Conservation (phyloP, 2,888 invertebrate genomes). For the Pterostichus niger region DNA sequence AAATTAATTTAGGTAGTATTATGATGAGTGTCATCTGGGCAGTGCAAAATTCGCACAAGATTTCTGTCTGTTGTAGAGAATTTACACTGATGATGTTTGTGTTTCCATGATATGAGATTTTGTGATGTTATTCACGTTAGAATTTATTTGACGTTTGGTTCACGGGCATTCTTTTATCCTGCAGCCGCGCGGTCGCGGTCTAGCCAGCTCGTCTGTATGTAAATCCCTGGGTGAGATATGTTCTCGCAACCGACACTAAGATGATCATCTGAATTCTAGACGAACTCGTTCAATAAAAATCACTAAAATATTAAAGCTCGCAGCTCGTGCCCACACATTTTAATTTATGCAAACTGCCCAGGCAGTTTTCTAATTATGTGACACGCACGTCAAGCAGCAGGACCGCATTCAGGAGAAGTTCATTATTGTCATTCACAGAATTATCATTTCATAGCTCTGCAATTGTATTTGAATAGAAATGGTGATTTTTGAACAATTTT, state of each 20-base stretch:
- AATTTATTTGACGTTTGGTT: constrained; percentile 37
- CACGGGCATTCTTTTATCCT: constrained; percentile 16
- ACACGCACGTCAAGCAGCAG: constrained; percentile 47
- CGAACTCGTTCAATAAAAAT: constrained; percentile 65
- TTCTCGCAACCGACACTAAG: constrained; percentile 52
- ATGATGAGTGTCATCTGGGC: constrained; percentile 1
- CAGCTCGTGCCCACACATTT: constrained; percentile 64
- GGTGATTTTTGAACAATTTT: too few species aligned
- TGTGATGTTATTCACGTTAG: constrained; percentile 21
- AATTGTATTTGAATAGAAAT: too few species aligned
- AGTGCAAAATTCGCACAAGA: constrained; percentile 10
- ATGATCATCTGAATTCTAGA: constrained; percentile 58
- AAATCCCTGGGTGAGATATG: constrained; percentile 53
- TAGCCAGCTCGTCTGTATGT: constrained; percentile 44
- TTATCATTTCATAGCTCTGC: too few species aligned
- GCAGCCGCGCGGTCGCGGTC: constrained; percentile 9
- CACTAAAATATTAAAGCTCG: constrained; percentile 61
- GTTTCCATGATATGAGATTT: constrained; percentile 5
- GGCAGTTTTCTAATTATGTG: constrained; percentile 54
- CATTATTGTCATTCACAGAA: too few species aligned
- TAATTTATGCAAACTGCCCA: constrained; percentile 63
- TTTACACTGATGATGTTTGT: constrained; percentile 9
- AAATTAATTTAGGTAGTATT: background rate
- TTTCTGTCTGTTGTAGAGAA: background rate
- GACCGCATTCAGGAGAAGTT: constrained; percentile 1